Base-by-base conservation (phyloP, 2,888 invertebrate species). In the Ypsolopha scabrella region DNA sequence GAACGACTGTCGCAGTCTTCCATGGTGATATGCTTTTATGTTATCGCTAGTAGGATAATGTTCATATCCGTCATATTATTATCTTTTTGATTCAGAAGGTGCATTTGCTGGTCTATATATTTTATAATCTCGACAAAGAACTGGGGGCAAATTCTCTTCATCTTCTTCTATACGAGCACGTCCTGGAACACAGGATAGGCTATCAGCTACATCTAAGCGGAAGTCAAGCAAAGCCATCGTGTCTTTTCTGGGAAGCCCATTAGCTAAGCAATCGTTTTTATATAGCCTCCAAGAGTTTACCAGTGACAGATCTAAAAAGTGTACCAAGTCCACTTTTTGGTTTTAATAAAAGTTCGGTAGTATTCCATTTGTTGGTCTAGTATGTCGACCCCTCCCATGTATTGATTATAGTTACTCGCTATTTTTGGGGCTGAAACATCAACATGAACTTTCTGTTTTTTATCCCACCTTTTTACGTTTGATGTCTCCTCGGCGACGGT, bases 241-340 rank as follows among this genome's bases (percentile, higher is more conserved):
- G 10, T 55, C 39, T 13, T 55, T 53, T 50, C 50, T 49, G 35
- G 45, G 41, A 11, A 50, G 36, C 3, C n/a, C 34, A 54, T 52
- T 47, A 34, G 54, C 10, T 33, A n/a, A 7, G 41, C 53, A 54
- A 34, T 54, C 54, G 35, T 53, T 54, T 51, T 44, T 58, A 52
- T 65, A 64, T 10, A 57, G 52, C 24, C 61, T 53, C 62, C 64
- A 64, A 41, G 61, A 51, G 49, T 64, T 64, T 6, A 57, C 60
- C 7, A 61, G 6, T 2, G 59, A 57, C 10, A 65, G 52, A 54
- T 68, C 63, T 6, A 63, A 41, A 54, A 64, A 60, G 43, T 65
- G 61, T 6, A 61, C 51, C 3, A 64, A 50, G 64, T 63, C 62
- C 63, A 69, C 51, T 66, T 68, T 45, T 52, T 58, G 0, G 64